Percentiles rank a stretch among this genome's conserved stretches.
Conservation (phyloP, 1,140 invertebrate genomes). For the Ridgeia piscesae region DNA sequence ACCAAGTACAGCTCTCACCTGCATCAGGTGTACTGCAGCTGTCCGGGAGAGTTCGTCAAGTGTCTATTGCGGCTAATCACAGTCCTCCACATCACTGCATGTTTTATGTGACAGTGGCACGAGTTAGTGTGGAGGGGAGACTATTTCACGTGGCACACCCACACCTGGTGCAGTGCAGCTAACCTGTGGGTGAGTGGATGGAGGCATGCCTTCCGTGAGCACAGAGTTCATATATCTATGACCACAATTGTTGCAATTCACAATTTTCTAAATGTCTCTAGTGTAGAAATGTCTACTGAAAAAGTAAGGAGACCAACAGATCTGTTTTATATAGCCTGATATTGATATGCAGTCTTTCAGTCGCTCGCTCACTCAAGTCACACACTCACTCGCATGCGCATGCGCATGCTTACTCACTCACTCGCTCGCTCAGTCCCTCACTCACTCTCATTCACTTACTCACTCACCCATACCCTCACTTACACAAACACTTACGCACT, state of each 20-base stretch:
- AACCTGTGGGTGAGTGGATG: not conserved
- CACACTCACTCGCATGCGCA: too few species aligned
- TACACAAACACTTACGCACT: too few species aligned
- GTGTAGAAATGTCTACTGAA: too few species aligned
- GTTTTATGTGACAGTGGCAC: not conserved
- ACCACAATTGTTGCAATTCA: too few species aligned
- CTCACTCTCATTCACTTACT: slow-evolving; percentile 20
- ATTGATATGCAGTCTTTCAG: too few species aligned
- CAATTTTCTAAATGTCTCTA: too few species aligned
- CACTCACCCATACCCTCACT: slow-evolving; percentile 24
- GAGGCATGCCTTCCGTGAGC: too few species aligned
- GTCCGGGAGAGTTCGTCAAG: not conserved
- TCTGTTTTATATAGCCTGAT: too few species aligned
- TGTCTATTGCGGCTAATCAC: not conserved
- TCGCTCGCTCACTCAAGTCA: too few species aligned
- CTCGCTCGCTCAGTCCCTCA: slow-evolving; percentile 26
- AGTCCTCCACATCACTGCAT: not conserved
- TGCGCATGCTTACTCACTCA: slow-evolving; percentile 20
- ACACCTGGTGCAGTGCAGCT: not conserved
- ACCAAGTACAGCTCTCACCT: not conserved
- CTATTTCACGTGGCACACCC: not conserved
- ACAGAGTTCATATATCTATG: too few species aligned
- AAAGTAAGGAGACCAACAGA: too few species aligned
- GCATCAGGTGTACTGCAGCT: not conserved
- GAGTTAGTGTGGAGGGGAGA: not conserved